Evolutionary conservation across 2,797 vertebrate species (phyloP), one percentile per base, ranked within the genome.

Genomic region (Euphonia xanthogaster): DNA sequence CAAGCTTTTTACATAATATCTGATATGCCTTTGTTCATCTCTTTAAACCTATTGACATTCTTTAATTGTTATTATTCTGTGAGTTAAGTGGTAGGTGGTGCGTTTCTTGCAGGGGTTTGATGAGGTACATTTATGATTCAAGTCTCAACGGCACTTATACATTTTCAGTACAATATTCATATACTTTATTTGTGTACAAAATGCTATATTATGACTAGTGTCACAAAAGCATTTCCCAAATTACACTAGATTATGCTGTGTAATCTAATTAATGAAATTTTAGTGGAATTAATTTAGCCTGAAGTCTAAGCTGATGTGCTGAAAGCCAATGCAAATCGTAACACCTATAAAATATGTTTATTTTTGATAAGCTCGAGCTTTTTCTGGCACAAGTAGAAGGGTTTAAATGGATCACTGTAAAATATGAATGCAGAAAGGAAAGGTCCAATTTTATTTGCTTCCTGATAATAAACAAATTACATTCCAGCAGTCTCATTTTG

Each of bases 261-360:
- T 68, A 75, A 94, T 91, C 45, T 88, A 54, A 93, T 79, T 61
- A 70, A 66, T 75, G 5, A 53, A 10, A 31, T 71, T 79, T 96
- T 91, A 82, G 65, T 88, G 89, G 60, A 88, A 94, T 93, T 94
- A 28, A 66, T 93, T 91, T 95, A 70, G 31, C 42, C 23, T 78
- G 13, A 77, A 72, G 19, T 87, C 73, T 82, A 79, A 94, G 28
- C 11, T 73, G 37, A 60, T 66, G 37, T 58, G 53, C n/a, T 74
- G 44, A 86, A 79, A 63, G 63, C 44, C 40, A 93, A 2, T 60
- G 45, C 37, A 57, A 91, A 47, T 83, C 72, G 83, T 62, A 39
- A 42, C 51, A 68, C 24, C 23, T 54, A 68, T 87, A 58, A 90
- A 91, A 80, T 80, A 60, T 5, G 2, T 48, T 71, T 62, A 24